phyloP scores from a whole-genome alignment of 2,888 invertebrate genomes.

The Notodonta dromedarius region DNA sequence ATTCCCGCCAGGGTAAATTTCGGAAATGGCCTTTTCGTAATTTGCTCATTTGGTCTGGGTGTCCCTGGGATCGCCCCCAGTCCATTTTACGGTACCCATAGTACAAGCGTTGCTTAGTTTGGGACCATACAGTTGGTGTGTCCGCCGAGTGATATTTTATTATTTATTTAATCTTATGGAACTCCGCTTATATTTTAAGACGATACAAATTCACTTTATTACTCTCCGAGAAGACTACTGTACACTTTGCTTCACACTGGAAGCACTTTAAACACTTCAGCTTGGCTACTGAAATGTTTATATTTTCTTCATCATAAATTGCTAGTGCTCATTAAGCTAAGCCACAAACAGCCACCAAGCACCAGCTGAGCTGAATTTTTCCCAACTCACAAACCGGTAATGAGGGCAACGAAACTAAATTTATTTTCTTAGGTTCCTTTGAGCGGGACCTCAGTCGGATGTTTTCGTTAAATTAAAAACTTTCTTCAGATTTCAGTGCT shows the following conservation, averaged over 20 bases:
- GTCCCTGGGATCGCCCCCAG: no score
- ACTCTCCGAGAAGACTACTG: background rate
- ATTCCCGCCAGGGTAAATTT: no score
- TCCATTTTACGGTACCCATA: no score
- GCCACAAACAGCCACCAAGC: conserved; percentile 17
- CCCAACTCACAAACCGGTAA: conserved; percentile 57
- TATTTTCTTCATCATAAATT: background rate
- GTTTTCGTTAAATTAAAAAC: conserved; percentile 76
- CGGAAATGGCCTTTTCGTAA: no score
- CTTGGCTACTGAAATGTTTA: background rate
- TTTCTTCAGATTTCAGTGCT: conserved; percentile 58
- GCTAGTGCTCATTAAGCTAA: background rate
- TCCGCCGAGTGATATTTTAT: no score
- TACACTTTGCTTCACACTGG: background rate
- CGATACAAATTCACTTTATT: no score
- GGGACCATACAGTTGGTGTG: no score
- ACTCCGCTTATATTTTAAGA: no score
- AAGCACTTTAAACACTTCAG: background rate
- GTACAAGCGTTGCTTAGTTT: no score
- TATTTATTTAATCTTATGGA: no score
- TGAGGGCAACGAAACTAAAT: conserved; percentile 69
- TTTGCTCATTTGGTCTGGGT: no score
- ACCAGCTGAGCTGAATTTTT: conserved; percentile 10
- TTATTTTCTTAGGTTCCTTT: conserved; percentile 68
- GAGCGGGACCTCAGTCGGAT: conserved; percentile 61